Conservation (phyloP, 2,888 invertebrate species). For the Andrena hattorfiana region DNA sequence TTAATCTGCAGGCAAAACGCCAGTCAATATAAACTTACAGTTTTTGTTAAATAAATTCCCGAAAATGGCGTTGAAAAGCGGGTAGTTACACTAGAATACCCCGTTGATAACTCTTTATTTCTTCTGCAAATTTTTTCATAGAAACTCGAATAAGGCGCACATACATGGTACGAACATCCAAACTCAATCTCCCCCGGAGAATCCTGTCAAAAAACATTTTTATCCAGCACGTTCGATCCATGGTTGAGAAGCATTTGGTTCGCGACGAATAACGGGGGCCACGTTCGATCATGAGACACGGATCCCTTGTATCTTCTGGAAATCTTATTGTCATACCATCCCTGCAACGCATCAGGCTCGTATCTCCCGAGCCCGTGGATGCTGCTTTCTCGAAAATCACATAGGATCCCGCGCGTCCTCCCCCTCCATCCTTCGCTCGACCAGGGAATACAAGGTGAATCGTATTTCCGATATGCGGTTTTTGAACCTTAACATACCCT, state of each 20-base stretch:
- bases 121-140: too few species aligned
- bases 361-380: slow-evolving; percentile 1
- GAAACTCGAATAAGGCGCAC: too few species aligned
- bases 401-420: slow-evolving; percentile 26
- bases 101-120: too few species aligned
- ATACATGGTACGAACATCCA: too few species aligned
- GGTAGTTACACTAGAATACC: too few species aligned
- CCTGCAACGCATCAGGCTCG: neutral
- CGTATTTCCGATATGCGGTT: slow-evolving; percentile 66
- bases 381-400: slow-evolving; percentile 41
- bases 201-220: too few species aligned
- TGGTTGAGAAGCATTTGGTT: neutral
- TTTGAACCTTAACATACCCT: slow-evolving; percentile 47
- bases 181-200: too few species aligned
- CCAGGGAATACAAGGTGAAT: slow-evolving; percentile 59
- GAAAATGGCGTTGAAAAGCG: too few species aligned
- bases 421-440: slow-evolving; percentile 38
- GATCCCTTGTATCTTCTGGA: slow-evolving; percentile 3
- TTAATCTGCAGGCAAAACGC: too few species aligned
- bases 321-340: slow-evolving; percentile 36
- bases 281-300: neutral
- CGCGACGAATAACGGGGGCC: neutral
- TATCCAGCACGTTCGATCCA: too few species aligned
- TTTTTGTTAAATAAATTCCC: too few species aligned
- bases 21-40: too few species aligned